Evolutionary conservation across 2,888 invertebrate species (phyloP), one percentile per base, ranked within the genome.

Genomic region (Drosophila subsilvestris): DNA sequence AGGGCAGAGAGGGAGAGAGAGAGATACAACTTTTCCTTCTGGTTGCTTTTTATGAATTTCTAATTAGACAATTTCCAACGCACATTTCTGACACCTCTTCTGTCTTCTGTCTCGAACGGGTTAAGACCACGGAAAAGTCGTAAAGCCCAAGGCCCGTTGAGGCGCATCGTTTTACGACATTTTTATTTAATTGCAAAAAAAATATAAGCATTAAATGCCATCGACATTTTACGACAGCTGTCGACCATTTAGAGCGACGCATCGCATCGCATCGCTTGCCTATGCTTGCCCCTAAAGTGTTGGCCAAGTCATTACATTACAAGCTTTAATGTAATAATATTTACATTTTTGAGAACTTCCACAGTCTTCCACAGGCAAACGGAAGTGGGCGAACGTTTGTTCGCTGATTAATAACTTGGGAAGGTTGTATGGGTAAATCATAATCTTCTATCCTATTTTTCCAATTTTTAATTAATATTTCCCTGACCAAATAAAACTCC

Each of bases 111-210:
- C 56, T 63, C 51, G 58, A 75, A 66, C 27, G 76, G 82, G 78
- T 68, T 74, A 65, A 71, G 53, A 61, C 43, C 66, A 49, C 57
- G 44, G 45, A 27, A 47, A 51, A 32, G 61, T 76, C 82, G 65
- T 81, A 68, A 81, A 84, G 43, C 57, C 62, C 37, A 37, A 27
- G 37, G 6, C 32, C 14, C 14, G 0, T 12, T 10, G 10, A 4
- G 44, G 65, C 53, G 42, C 61, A 76, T 67, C 57, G 66, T 80
- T 83, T 86, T 86, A 83, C 80, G 83, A 83, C 79, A 79, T 75
- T 86, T 86, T 80, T 79, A 86, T 86, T 83, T 86, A 83, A 83
- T 83, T 79, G 83, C 86, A 77, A 75, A 73, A 77, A 73, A 56
- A 75, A 70, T 71, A 66, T 71, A 66, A 63, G 67, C 77, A 74